These are phyloP conservation scores for Calyptomena viridis DNA, from an alignment of 2,113 vertebrate species.

Conservation along the genomic window DNA sequence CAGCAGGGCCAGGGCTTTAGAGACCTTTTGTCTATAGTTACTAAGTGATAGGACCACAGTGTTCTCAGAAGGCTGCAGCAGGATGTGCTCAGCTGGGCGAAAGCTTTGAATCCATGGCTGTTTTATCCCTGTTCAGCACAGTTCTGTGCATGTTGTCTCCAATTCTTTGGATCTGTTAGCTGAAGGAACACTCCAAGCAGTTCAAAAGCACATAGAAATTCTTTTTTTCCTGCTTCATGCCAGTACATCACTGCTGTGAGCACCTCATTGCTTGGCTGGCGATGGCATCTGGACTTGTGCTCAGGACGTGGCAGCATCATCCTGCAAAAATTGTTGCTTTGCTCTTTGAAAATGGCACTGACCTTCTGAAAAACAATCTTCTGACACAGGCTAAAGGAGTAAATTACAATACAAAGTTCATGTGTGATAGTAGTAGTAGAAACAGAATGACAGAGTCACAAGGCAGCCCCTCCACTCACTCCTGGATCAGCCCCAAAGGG, in stretches of 20 bases:
- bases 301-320: fast-evolving
- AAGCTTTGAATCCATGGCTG: neutral
- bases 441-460: neutral
- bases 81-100: neutral
- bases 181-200: neutral
- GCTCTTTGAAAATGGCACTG: neutral
- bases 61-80: neutral
- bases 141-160: neutral
- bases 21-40: neutral
- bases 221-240: neutral
- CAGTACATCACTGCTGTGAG: neutral
- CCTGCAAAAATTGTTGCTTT: neutral
- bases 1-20: neutral
- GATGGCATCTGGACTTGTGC: fast-evolving
- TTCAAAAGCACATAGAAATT: neutral
- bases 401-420: neutral
- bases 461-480: neutral
- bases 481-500: fast-evolving
- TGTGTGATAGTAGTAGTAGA: neutral
- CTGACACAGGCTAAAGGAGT: neutral
- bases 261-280: neutral
- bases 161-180: neutral
- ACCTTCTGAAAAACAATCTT: slow-evolving; percentile 2
- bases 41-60: neutral
- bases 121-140: slow-evolving; percentile 4